Base-by-base conservation (phyloP, 2,888 invertebrate species). In the Polydrusus pterygomalis region DNA sequence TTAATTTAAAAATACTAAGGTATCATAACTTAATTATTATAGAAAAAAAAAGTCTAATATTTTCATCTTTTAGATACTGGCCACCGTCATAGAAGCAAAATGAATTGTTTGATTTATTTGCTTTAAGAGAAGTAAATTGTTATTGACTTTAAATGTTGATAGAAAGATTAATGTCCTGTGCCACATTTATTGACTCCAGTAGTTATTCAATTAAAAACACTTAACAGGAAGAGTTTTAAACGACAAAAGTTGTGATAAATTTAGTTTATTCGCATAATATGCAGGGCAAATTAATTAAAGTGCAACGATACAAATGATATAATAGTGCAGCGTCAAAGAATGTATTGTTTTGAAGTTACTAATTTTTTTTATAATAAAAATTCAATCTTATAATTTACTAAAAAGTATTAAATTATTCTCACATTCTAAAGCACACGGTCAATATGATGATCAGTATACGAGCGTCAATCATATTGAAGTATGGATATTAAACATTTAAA, bases 131-230 rank as follows among this genome's bases (percentile, higher is more conserved):
- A 70, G 38, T 71, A 38, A 71, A 70, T 64, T 49, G 40, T 47
- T 71, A 71, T 71, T 63, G 71, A 64, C 71, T 43, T 25, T 51
- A 71, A 71, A 40, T 25, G 71, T 43, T 63, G 71, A 71, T 71
- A 54, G 38, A 65, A 72, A 72, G 72, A 74, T 68, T 74, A 74
- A 74, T 74, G 62, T 62, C 62, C 58, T 63, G 67, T 68, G 74
- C 49, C 74, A 74, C 47, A 68, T 68, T 43, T 60, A 69, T 74
- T 74, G 67, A 68, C 30, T 63, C 49, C 15, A 40, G 73, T 40
- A 73, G 73, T 73, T 73, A 73, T 67, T 74, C 74, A 74, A 74
- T 74, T 74, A 68, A 74, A 65, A 67, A 30, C 67, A 73, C 58
- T 73, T 73, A 64, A 56, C 18, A 72, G 45, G 65, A 72, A 65